Conservation (phyloP, 2,797 vertebrate genomes). For the Epinephelus malabaricus region DNA sequence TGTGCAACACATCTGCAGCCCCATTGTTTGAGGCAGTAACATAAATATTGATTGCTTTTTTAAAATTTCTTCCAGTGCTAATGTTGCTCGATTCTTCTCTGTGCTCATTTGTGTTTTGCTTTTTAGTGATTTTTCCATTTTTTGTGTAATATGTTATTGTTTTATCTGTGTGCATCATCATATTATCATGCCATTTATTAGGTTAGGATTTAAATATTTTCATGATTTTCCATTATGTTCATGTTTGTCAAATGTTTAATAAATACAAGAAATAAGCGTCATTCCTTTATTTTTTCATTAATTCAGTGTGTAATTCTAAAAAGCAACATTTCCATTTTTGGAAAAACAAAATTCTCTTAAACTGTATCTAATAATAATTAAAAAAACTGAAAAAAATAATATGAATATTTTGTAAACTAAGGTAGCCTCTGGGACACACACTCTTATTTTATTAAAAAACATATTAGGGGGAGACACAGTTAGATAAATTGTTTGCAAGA, state of each 20-base stretch:
- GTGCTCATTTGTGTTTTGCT: neutral
- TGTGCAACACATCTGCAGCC: neutral
- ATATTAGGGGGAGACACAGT: neutral
- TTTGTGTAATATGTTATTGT: neutral
- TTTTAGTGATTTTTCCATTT: slow-evolving; percentile 25
- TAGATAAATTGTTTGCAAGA: no score
- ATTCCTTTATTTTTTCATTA: neutral
- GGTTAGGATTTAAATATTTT: neutral
- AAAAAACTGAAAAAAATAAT: no score
- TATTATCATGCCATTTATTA: neutral
- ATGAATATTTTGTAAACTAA: no score
- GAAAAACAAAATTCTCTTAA: no score
- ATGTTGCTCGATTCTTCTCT: neutral
- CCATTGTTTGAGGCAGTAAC: slow-evolving; percentile 7
- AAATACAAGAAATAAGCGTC: neutral
- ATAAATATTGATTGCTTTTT: slow-evolving; percentile 13
- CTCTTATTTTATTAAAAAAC: neutral
- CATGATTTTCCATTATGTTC: neutral
- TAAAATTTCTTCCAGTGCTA: no score
- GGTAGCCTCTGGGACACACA: neutral
- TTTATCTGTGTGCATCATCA: neutral
- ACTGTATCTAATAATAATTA: no score
- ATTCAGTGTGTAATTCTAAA: no score
- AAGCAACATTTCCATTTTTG: no score
- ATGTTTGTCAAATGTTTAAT: neutral